phyloP scores from a whole-genome alignment of 2,113 vertebrate species.

The Labeo rohita region DNA sequence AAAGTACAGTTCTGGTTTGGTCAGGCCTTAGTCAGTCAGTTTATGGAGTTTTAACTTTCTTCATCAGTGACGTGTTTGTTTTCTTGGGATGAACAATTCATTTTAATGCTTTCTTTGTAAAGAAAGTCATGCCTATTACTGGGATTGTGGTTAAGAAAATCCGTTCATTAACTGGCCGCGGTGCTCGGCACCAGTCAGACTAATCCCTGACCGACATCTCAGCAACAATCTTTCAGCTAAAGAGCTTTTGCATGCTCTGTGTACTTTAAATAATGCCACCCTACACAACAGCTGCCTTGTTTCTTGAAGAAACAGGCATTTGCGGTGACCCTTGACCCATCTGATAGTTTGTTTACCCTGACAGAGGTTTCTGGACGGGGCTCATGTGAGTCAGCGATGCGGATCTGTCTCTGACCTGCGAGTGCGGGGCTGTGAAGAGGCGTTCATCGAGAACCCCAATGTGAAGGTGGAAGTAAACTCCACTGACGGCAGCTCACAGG shows the following conservation, averaged over 20 bases:
- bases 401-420: conserved; percentile 84
- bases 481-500: conserved; percentile 82
- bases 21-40: not conserved
- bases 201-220: not conserved
- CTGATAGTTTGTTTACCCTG: conserved; percentile 52
- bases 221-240: not conserved
- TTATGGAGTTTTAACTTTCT: not conserved
- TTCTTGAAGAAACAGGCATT: not conserved
- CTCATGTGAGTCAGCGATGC: conserved; percentile 81
- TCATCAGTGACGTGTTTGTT: not conserved
- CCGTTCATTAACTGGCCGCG: not conserved
- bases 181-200: not conserved
- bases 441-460: conserved; percentile 84
- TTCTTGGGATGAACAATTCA: not conserved
- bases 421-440: conserved; percentile 82
- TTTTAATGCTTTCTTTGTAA: not conserved
- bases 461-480: conserved; percentile 78
- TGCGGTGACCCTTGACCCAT: conserved; percentile 9
- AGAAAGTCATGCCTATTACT: not conserved
- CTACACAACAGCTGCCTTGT: not conserved
- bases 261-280: not conserved
- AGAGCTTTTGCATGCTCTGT: conserved; percentile 9
- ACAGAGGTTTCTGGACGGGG: conserved; percentile 88
- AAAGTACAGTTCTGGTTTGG: not conserved
- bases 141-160: conserved; percentile 18